phyloP scores from a whole-genome alignment of 1,140 invertebrate genomes.

The Ips nitidus region DNA sequence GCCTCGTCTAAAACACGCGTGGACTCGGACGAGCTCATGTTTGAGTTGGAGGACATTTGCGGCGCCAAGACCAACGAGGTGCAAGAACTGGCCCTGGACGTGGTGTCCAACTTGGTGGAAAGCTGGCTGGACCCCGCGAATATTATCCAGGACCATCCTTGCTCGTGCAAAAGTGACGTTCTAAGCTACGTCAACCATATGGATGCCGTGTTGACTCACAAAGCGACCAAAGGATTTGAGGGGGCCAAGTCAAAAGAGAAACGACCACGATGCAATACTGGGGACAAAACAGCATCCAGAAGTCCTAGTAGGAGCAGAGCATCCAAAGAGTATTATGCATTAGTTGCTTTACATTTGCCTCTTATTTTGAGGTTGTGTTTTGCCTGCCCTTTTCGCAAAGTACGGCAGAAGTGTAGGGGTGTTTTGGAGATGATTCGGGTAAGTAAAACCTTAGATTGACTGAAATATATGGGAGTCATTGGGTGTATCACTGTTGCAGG shows the following conservation, averaged over 20 bases:
- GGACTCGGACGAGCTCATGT: slow-evolving; percentile 41
- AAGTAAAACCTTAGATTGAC: slow-evolving; percentile 32
- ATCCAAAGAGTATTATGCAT: slow-evolving; percentile 55
- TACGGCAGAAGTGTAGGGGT: slow-evolving; percentile 59
- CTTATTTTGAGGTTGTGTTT: slow-evolving; percentile 60
- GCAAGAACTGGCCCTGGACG: slow-evolving; percentile 58
- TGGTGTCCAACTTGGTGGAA: slow-evolving; percentile 59
- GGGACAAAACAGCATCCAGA: slow-evolving; percentile 25
- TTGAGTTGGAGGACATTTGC: slow-evolving; percentile 58
- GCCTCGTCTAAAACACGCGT: background rate
- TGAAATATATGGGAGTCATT: slow-evolving; percentile 1
- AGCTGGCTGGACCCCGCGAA: slow-evolving; percentile 58
- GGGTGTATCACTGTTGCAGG: slow-evolving; percentile 53
- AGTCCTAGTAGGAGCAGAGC: slow-evolving; percentile 7
- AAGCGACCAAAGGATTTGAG: background rate
- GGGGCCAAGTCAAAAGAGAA: slow-evolving; percentile 14
- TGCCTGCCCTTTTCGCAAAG: slow-evolving; percentile 61
- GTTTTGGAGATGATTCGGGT: slow-evolving; percentile 62
- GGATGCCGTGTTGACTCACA: background rate
- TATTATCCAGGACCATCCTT: slow-evolving; percentile 45
- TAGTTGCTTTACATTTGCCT: slow-evolving; percentile 60
- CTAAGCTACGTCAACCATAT: slow-evolving; percentile 1
- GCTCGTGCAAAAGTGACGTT: slow-evolving; percentile 13
- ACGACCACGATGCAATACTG: slow-evolving; percentile 28
- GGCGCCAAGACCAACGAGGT: slow-evolving; percentile 57